Base-by-base conservation (phyloP, 2,888 invertebrate species). In the Drosophila testacea region DNA sequence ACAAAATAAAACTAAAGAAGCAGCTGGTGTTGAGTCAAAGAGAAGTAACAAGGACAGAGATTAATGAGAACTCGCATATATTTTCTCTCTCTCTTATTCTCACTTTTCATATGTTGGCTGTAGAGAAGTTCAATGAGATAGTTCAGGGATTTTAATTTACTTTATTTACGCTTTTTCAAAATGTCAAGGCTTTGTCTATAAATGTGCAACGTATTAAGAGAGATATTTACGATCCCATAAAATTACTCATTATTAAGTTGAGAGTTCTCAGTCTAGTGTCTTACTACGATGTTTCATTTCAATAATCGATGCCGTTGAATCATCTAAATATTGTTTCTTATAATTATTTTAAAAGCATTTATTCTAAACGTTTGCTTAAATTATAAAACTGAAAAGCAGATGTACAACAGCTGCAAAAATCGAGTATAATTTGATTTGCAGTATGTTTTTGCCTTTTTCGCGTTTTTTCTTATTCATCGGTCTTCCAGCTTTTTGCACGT, bases 331-430 rank as follows among this genome's bases (percentile, higher is more conserved):
- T 22, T 22, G 22, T 22, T 1, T 2, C 34, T 34, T 48, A 16
- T 48, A 34, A 22, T 16, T 11, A 13, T 32, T 39, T 42, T 10
- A 28, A 10, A 32, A 22, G n/a, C 22, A 6, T 16, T 41, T 48
- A 46, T 41, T 61, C 41, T 30, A 66, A 69, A 39, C 10, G 46
- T 51, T 75, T 70, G 13, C 54, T 61, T 42, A 9, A 34, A 32
- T 41, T 4, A 0, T 22, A 22, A 44, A 61, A 56, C 39, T 52
- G 34, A 63, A 63, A 55, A 39, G 6, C 74, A 74, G 52, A 50
- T 71, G 60, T 51, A 38, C 30, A 56, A 60, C 83, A 83, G 81
- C 77, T 83, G 83, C 63, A 62, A 79, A 34, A 62, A 55, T 62
- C 68, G 56, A 74, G 34, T 44, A 9, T 55, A 44, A 55, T 83